Percentiles rank a stretch among this genome's conserved stretches.
phyloP scores from a whole-genome alignment of 2,888 invertebrate species.

The Deilephila porcellus region DNA sequence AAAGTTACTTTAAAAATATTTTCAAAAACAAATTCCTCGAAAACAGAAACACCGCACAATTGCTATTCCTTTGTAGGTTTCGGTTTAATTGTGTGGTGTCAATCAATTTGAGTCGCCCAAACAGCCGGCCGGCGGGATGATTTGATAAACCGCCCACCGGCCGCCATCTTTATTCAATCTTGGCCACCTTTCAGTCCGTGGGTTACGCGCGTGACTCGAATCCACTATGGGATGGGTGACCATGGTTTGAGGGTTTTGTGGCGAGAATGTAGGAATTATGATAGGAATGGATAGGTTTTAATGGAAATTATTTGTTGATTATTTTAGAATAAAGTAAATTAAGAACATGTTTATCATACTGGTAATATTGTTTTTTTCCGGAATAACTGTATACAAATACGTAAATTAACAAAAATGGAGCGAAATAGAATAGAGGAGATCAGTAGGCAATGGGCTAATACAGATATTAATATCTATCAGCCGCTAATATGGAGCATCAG shows the following conservation, averaged over 20 bases:
- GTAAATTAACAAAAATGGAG: no score
- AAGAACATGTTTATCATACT: no score
- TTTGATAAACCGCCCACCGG: conserved; percentile 46
- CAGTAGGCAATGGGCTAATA: no score
- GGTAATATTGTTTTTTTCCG: no score
- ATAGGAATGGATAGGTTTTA: no score
- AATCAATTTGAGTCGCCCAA: conserved; percentile 26
- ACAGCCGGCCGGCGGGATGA: conserved; percentile 38
- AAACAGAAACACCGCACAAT: background rate
- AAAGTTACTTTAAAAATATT: background rate
- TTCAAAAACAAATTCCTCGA: background rate
- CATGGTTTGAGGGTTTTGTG: conserved; percentile 26
- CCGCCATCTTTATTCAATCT: conserved; percentile 73
- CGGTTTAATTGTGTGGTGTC: conserved; percentile 5
- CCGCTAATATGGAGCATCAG: no score
- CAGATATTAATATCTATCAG: no score
- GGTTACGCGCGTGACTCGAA: conserved; percentile 60
- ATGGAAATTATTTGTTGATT: no score
- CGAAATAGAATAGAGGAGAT: no score
- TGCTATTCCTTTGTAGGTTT: conserved; percentile 1
- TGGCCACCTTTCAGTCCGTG: conserved; percentile 69
- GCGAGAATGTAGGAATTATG: background rate
- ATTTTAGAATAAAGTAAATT: no score
- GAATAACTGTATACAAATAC: no score
- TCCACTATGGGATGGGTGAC: conserved; percentile 41